phyloP scores from a whole-genome alignment of 2,888 invertebrate species.

The Ophraella communa region DNA sequence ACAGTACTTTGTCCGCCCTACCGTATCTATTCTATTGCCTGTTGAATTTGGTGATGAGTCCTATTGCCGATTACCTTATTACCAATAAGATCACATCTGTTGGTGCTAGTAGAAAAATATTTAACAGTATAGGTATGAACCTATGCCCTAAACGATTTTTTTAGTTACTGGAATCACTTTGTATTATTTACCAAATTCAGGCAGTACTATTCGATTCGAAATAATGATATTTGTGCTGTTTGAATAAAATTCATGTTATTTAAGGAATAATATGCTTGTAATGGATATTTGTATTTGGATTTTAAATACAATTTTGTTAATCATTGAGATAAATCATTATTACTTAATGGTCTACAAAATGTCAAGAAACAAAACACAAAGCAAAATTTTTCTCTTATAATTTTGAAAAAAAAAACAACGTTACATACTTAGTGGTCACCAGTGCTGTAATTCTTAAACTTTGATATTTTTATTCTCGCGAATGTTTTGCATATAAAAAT shows the following conservation, averaged over 20 bases:
- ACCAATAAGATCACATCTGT: constrained; percentile 53
- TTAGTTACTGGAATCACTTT: constrained; percentile 11
- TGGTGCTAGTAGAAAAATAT: constrained; percentile 49
- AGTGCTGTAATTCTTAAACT: constrained; percentile 3
- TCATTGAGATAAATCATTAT: no score
- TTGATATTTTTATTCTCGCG: neutral
- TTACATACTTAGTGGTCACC: constrained; percentile 3
- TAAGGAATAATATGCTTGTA: neutral
- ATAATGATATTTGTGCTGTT: neutral
- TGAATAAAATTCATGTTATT: neutral
- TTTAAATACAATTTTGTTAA: no score
- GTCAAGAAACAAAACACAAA: neutral
- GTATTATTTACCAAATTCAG: neutral
- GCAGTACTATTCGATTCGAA: neutral
- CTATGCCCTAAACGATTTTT: constrained; percentile 29
- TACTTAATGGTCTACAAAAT: neutral
- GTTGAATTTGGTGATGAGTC: constrained; percentile 74
- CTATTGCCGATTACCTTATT: constrained; percentile 68
- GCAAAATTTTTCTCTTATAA: neutral
- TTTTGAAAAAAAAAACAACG: neutral
- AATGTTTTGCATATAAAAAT: neutral
- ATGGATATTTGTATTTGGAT: no score
- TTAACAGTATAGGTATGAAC: constrained; percentile 54
- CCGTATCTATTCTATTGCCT: constrained; percentile 79
- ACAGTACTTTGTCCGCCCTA: constrained; percentile 72